phyloP scores from a whole-genome alignment of 2,888 invertebrate genomes.

The Drosophila greeni region DNA sequence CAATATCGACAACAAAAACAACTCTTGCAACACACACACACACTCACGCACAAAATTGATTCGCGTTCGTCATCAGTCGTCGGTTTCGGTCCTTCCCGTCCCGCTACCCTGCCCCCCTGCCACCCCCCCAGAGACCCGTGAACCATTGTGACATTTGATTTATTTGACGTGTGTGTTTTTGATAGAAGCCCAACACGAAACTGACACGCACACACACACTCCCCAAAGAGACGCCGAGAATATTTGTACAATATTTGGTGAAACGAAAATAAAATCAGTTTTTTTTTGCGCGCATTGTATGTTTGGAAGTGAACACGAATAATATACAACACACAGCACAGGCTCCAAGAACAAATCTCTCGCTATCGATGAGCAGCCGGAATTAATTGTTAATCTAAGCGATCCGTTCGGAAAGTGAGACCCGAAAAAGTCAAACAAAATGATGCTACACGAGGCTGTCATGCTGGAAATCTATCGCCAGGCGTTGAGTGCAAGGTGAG shows the following conservation, averaged over 20 bases:
- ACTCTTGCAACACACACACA: conserved; percentile 22
- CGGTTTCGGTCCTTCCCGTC: conserved; percentile 17
- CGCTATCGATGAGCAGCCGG: conserved; percentile 34
- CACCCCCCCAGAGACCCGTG: conserved; percentile 33
- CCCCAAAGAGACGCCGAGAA: conserved; percentile 44
- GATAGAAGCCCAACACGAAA: conserved; percentile 76
- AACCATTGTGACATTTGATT: conserved; percentile 76
- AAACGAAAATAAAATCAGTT: conserved; percentile 60
- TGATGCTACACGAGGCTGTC: conserved; percentile 80
- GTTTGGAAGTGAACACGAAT: conserved; percentile 27
- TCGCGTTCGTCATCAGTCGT: conserved; percentile 64
- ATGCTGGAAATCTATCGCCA: conserved; percentile 80
- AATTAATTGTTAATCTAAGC: conserved; percentile 33
- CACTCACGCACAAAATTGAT: conserved; percentile 34
- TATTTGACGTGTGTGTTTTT: conserved; percentile 77
- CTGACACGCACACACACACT: conserved; percentile 61
- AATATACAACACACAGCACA: background rate
- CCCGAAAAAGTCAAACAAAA: conserved; percentile 56
- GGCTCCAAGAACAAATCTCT: conserved; percentile 5
- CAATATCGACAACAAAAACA: conserved; percentile 30
- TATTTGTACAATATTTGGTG: conserved; percentile 42
- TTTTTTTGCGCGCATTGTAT: conserved; percentile 37
- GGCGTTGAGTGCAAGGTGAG: conserved; percentile 79
- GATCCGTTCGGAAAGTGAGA: background rate
- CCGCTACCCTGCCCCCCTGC: background rate